Evolutionary conservation across 2,113 vertebrate genomes (phyloP).

Genomic region (Paracanthobrama guichenoti): DNA sequence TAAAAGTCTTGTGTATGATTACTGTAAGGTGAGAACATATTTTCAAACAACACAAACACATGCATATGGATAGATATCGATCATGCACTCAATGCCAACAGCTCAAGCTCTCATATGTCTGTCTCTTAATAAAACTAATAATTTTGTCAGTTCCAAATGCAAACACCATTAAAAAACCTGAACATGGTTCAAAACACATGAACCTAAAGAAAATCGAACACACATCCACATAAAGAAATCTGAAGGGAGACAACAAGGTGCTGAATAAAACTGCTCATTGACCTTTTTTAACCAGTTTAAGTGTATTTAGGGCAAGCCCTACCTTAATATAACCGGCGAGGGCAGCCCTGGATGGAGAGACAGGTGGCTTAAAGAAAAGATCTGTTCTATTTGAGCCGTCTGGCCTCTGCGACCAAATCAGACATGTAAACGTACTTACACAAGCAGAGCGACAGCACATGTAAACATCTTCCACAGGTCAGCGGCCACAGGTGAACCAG

Average conservation of each 20-base stretch:
- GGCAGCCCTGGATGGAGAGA: slow-evolving; percentile 71
- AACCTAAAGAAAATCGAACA: not conserved
- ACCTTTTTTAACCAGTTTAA: slow-evolving; percentile 60
- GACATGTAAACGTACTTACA: slow-evolving; percentile 71
- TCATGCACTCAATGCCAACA: slow-evolving; percentile 5
- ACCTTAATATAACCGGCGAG: slow-evolving; percentile 70
- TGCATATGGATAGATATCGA: slow-evolving; percentile 41
- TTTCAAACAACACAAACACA: slow-evolving; percentile 48
- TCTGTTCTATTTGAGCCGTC: slow-evolving; percentile 71
- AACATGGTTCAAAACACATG: too few species aligned
- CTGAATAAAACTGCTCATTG: slow-evolving; percentile 50
- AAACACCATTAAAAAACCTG: not conserved
- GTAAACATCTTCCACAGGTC: slow-evolving; percentile 1
- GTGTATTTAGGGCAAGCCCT: slow-evolving; percentile 74
- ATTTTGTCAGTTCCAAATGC: not conserved
- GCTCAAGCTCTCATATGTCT: not conserved
- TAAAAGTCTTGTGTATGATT: slow-evolving; percentile 15
- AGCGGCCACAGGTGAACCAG: slow-evolving; percentile 11
- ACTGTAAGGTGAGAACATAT: slow-evolving; percentile 35
- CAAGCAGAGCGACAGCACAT: slow-evolving; percentile 56
- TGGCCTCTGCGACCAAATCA: slow-evolving; percentile 59
- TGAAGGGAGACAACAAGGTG: slow-evolving; percentile 39
- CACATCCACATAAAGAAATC: slow-evolving; percentile 5
- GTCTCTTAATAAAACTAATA: slow-evolving; percentile 5
- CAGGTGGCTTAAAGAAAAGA: slow-evolving; percentile 74